Conservation (phyloP, 2,888 invertebrate species). For the Neoscelio sp. region DNA sequence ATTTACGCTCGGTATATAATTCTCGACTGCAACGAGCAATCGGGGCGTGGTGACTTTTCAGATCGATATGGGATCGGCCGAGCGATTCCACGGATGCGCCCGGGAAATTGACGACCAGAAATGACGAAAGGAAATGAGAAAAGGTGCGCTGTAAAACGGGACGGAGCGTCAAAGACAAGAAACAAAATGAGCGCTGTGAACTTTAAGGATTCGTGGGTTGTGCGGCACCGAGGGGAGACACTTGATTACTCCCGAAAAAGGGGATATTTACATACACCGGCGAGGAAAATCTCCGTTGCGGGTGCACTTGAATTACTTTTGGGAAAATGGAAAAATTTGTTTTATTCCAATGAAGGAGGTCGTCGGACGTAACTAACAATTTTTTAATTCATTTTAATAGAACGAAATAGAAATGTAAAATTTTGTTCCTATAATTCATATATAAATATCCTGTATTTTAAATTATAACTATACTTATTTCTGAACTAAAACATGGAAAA, state of each 20-base stretch:
- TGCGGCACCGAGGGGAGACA: neutral
- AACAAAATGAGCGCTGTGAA: slow-evolving; percentile 17
- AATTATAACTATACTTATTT: no score
- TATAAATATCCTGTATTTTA: no score
- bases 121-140: slow-evolving; percentile 53
- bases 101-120: slow-evolving; percentile 49
- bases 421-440: no score
- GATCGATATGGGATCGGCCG: slow-evolving; percentile 54
- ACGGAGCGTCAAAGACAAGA: slow-evolving; percentile 15
- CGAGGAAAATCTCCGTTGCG: no score
- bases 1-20: slow-evolving; percentile 62
- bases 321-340: no score
- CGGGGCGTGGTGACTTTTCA: slow-evolving; percentile 65
- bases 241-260: slow-evolving; percentile 21
- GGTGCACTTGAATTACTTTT: no score
- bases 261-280: slow-evolving; percentile 18
- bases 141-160: slow-evolving; percentile 37
- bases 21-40: slow-evolving; percentile 48
- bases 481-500: no score
- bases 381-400: no score
- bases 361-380: no score
- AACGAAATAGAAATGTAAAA: no score
- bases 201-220: slow-evolving; percentile 3
- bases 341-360: no score
- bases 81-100: slow-evolving; percentile 38